Conservation (phyloP, 2,113 vertebrate species). For the Aix galericulata region DNA sequence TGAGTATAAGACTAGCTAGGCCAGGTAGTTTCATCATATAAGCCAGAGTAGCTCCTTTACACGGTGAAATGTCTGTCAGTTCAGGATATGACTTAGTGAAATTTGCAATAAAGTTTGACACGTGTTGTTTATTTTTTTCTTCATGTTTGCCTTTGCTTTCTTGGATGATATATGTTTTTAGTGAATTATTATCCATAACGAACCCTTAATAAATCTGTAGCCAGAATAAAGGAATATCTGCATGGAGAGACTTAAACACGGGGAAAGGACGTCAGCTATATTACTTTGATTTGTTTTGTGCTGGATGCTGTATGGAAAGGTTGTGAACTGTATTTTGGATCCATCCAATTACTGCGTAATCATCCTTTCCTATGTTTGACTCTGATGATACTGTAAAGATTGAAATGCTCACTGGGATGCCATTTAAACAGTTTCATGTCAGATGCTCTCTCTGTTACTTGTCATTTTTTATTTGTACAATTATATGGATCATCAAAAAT, state of each 20-base stretch:
- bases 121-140: neutral
- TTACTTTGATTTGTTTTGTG: conserved; percentile 33
- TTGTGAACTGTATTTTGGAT: conserved; percentile 40
- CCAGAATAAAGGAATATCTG: neutral
- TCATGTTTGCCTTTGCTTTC: neutral
- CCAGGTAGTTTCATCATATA: neutral
- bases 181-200: neutral
- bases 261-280: conserved; percentile 3
- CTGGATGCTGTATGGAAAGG: neutral
- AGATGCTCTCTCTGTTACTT: conserved; percentile 41
- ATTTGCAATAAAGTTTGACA: neutral
- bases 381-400: neutral
- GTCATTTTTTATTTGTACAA: conserved; percentile 62
- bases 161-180: neutral
- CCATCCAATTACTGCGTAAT: conserved; percentile 44
- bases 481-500: conserved; percentile 62
- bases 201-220: conserved; percentile 21
- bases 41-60: neutral
- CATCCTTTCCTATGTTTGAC: conserved; percentile 16
- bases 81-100: neutral
- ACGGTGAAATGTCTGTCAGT: neutral
- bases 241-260: neutral
- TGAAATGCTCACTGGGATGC: conserved; percentile 26
- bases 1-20: neutral
- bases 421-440: conserved; percentile 21